These are phyloP conservation scores for Leucophora obtusa DNA, from an alignment of 2,888 invertebrate species.

Conservation along the genomic window DNA sequence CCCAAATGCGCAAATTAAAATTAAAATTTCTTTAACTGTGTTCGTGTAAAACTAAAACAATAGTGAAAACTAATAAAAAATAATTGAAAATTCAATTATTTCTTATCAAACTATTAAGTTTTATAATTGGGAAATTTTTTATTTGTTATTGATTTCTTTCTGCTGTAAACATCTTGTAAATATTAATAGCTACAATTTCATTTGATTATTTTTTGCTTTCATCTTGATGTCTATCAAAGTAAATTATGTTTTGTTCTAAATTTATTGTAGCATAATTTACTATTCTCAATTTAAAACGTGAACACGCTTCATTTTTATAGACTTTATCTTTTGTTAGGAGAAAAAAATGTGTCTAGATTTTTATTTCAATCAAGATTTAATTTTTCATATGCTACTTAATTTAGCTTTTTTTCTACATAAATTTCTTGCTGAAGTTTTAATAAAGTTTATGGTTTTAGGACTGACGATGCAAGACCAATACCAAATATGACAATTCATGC, in stretches of 20 bases:
- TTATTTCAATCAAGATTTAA: conserved; percentile 1
- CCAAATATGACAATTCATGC: conserved; percentile 4
- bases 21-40: not conserved
- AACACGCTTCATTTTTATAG: conserved; percentile 3
- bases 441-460: conserved; percentile 9
- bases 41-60: not conserved
- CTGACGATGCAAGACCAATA: not conserved
- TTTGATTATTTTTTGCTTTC: not conserved
- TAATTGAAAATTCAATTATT: conserved; percentile 30
- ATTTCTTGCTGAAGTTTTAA: not conserved
- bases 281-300: not conserved
- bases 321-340: not conserved
- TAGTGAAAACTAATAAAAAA: conserved; percentile 3
- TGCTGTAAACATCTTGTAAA: not conserved
- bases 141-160: not conserved
- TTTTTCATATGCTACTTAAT: not conserved
- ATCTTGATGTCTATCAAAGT: not conserved
- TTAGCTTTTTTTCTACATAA: not conserved
- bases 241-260: not conserved
- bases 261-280: not conserved
- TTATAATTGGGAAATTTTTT: not conserved
- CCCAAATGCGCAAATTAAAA: conserved; percentile 40
- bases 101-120: not conserved
- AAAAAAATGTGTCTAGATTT: not conserved
- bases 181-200: not conserved